Evolutionary conservation across 2,113 vertebrate genomes (phyloP).

Genomic region (Prunella himalayana): DNA sequence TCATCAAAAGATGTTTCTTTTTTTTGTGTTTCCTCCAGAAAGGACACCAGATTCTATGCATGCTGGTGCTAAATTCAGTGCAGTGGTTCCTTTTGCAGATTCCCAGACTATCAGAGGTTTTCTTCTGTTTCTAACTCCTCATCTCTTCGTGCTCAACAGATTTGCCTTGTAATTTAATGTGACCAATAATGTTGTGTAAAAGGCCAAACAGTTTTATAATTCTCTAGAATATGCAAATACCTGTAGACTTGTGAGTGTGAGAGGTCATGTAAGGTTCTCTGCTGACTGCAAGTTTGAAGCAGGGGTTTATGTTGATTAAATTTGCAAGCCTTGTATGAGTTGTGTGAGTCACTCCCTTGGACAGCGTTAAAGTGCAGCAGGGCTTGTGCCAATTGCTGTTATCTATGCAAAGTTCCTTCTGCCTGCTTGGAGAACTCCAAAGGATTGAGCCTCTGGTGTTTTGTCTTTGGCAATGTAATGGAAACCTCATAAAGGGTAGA

Average conservation of each 20-base stretch:
- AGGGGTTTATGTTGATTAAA: background rate
- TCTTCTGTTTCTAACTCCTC: background rate
- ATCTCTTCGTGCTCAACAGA: accelerated
- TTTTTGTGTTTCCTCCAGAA: background rate
- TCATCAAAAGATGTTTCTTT: no score
- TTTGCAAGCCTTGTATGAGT: background rate
- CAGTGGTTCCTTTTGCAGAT: background rate
- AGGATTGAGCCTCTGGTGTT: background rate
- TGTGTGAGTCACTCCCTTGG: background rate
- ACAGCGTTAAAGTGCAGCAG: background rate
- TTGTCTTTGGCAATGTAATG: background rate
- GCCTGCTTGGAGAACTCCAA: background rate
- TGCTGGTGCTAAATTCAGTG: background rate
- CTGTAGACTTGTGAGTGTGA: background rate
- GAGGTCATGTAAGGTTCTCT: background rate
- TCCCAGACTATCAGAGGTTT: background rate
- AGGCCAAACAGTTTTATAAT: background rate
- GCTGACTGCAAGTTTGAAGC: background rate
- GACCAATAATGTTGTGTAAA: background rate
- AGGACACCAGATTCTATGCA: background rate
- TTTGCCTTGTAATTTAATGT: accelerated
- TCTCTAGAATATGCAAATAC: background rate
- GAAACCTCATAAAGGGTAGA: background rate
- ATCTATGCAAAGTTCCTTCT: background rate
- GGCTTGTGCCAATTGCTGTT: background rate